A percentile compares a stretch with the other conserved stretches of the same genome.
Conservation (phyloP, 1,140 invertebrate genomes). For the Trichonephila clavipes region DNA sequence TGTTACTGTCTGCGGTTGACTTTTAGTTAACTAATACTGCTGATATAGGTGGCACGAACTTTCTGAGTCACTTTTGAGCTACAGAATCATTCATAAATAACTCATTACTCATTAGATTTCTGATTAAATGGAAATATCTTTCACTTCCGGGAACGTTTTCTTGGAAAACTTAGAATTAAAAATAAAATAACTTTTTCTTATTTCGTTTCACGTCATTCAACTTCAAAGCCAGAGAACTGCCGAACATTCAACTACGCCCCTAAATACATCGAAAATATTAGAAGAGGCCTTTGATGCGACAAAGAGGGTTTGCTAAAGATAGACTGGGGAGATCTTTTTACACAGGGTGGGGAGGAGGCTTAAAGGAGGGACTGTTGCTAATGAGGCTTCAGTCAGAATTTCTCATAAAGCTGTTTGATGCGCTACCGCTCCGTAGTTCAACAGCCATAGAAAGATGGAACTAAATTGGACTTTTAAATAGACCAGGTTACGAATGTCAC, state of each 20-base stretch:
- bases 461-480: not conserved
- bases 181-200: not conserved
- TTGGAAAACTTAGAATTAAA: too few species aligned
- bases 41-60: too few species aligned
- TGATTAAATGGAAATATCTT: too few species aligned
- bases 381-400: constrained; percentile 5
- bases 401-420: constrained; percentile 5
- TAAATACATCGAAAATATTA: constrained; percentile 16
- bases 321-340: not conserved
- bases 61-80: too few species aligned
- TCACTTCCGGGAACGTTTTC: too few species aligned
- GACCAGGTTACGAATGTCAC: not conserved
- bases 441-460: not conserved
- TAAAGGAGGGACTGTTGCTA: not conserved
- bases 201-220: not conserved
- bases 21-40: too few species aligned
- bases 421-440: not conserved
- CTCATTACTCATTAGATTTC: too few species aligned
- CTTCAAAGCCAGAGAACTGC: not conserved
- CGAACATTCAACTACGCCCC: not conserved
- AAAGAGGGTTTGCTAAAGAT: constrained; percentile 2
- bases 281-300: not conserved
- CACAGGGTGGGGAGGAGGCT: not conserved
- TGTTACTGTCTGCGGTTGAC: too few species aligned
- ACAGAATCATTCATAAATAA: too few species aligned